Percentiles rank a stretch among this genome's conserved stretches.
Evolutionary conservation across 2,797 vertebrate genomes (phyloP).

Genomic region (Sebastes hubbsi): DNA sequence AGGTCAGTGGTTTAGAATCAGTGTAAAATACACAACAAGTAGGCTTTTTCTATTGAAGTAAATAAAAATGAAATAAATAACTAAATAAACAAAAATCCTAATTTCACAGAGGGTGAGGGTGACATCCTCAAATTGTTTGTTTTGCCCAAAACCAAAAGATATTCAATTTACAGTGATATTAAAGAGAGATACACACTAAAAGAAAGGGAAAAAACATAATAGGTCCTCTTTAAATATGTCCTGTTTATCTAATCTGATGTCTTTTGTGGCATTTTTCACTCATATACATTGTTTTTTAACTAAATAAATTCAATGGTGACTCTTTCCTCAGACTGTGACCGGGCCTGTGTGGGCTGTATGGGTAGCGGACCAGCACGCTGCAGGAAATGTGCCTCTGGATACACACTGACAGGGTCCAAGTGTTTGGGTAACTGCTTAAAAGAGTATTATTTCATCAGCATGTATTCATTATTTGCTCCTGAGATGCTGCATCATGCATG

Average conservation of each 20-base stretch:
- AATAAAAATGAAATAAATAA: not conserved
- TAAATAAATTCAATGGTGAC: not conserved
- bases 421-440: slow-evolving; percentile 86
- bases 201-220: too few relatives aligned
- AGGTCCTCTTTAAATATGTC: too few relatives aligned
- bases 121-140: not conserved
- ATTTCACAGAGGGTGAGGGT: not conserved
- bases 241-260: not conserved
- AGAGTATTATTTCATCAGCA: not conserved
- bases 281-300: not conserved
- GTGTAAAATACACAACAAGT: not conserved
- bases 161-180: not conserved
- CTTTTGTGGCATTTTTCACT: not conserved
- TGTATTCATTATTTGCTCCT: not conserved
- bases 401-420: slow-evolving; percentile 87
- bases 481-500: not conserved
- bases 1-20: slow-evolving; percentile 78
- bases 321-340: slow-evolving; percentile 85
- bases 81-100: not conserved
- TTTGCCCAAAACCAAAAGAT: not conserved
- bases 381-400: slow-evolving; percentile 91
- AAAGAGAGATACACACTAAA: not conserved
- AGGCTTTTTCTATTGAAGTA: not conserved
- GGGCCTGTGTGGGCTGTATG: slow-evolving; percentile 93
- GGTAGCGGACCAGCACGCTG: slow-evolving; percentile 90